A percentile compares a stretch with the other conserved stretches of the same genome.
These are phyloP conservation scores for Onychostoma macrolepis DNA, from an alignment of 2,113 vertebrate species.

Conservation along the genomic window DNA sequence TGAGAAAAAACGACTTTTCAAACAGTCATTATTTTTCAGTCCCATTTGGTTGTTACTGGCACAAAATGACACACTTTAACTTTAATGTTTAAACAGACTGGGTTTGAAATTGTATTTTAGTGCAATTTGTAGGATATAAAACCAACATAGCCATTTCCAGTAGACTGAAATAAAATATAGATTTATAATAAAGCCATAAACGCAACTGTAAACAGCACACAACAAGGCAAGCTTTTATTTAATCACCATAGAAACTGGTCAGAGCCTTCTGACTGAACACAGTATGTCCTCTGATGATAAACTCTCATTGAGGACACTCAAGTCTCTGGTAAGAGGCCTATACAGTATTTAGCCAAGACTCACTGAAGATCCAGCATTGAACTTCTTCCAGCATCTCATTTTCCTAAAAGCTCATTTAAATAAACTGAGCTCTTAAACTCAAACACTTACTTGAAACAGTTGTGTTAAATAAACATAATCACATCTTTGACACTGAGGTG, in stretches of 20 bases:
- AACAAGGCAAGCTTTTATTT: background rate
- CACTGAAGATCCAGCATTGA: background rate
- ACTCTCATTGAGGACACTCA: slow-evolving; percentile 13
- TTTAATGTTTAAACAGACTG: background rate
- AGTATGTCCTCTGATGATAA: slow-evolving; percentile 10
- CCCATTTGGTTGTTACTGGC: background rate
- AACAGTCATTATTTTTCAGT: background rate
- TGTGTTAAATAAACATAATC: background rate
- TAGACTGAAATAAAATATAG: background rate
- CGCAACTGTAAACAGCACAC: background rate
- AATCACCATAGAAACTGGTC: slow-evolving; percentile 30
- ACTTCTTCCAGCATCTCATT: background rate
- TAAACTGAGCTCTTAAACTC: background rate
- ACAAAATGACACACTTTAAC: background rate
- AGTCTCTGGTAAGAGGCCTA: background rate
- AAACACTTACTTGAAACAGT: background rate
- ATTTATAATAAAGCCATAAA: background rate
- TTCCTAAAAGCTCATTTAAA: background rate
- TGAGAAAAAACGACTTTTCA: too few relatives aligned
- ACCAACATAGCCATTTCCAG: background rate
- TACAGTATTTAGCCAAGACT: background rate
- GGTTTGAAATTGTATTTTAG: background rate
- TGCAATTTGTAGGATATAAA: background rate
- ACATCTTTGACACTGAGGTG: slow-evolving; percentile 6
- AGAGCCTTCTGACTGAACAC: background rate